These are phyloP conservation scores for Andrena cerasifolii DNA, from an alignment of 1,140 invertebrate genomes.

Conservation along the genomic window DNA sequence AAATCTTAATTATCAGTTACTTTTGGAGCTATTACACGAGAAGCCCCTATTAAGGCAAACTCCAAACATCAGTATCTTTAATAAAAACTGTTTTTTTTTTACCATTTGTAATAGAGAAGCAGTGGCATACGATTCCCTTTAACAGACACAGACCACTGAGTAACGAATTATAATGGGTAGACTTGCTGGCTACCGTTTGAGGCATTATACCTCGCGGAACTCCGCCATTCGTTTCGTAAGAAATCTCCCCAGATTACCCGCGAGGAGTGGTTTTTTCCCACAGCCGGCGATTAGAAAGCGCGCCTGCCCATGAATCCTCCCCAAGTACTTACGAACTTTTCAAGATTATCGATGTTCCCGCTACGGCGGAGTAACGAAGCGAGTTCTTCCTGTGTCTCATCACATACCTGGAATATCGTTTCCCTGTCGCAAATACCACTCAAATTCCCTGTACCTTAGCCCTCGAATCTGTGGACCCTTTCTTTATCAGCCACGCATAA, in stretches of 20 bases:
- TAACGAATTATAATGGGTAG: too few species aligned
- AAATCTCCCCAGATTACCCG: conserved; percentile 3
- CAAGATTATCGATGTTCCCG: conserved; percentile 58
- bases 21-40: too few species aligned
- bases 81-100: too few species aligned
- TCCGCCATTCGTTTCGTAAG: background rate
- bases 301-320: conserved; percentile 32
- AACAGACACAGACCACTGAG: too few species aligned
- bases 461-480: conserved; percentile 30
- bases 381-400: background rate
- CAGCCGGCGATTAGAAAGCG: conserved; percentile 34
- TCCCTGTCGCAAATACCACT: background rate
- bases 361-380: conserved; percentile 43
- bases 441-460: conserved; percentile 11
- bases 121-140: too few species aligned
- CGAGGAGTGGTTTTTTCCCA: conserved; percentile 18
- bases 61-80: too few species aligned
- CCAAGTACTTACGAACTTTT: conserved; percentile 48
- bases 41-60: too few species aligned
- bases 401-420: conserved; percentile 43
- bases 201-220: background rate
- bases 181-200: too few species aligned
- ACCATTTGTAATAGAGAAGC: too few species aligned
- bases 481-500: conserved; percentile 22
- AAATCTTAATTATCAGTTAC: too few species aligned